phyloP scores from a whole-genome alignment of 1,140 invertebrate genomes.

The Drosophila pandora region DNA sequence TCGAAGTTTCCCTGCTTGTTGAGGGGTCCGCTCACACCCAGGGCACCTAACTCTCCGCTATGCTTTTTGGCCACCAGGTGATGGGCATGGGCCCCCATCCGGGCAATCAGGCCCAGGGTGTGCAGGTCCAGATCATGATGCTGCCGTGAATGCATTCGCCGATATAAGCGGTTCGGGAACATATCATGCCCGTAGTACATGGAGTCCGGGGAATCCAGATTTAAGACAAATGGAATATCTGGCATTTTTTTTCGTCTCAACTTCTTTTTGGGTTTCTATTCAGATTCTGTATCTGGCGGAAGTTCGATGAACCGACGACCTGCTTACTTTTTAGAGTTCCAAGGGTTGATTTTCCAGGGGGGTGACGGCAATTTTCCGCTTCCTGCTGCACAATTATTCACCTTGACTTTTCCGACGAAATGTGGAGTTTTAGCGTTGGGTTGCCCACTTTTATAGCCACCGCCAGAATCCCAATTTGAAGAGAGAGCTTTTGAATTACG shows the following conservation, averaged over 20 bases:
- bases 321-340: constrained; percentile 35
- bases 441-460: constrained; percentile 54
- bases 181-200: constrained; percentile 79
- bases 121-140: constrained; percentile 70
- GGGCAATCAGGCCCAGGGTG: constrained; percentile 71
- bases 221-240: constrained; percentile 75
- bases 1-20: constrained; percentile 83
- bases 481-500: too few species aligned
- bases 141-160: constrained; percentile 63
- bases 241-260: constrained; percentile 55
- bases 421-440: constrained; percentile 50
- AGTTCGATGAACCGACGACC: constrained; percentile 70
- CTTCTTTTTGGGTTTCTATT: constrained; percentile 7
- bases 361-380: not conserved
- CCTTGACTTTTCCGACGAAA: constrained; percentile 54
- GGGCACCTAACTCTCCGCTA: constrained; percentile 37
- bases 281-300: constrained; percentile 65
- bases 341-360: constrained; percentile 53
- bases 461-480: not conserved
- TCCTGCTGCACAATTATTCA: constrained; percentile 28
- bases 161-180: constrained; percentile 75
- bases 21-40: constrained; percentile 51
- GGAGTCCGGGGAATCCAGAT: constrained; percentile 68
- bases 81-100: constrained; percentile 72
- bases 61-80: constrained; percentile 65